Percentiles rank a stretch among this genome's conserved stretches.
Conservation (phyloP, 2,888 invertebrate species). For the Pristionchus japonicus region DNA sequence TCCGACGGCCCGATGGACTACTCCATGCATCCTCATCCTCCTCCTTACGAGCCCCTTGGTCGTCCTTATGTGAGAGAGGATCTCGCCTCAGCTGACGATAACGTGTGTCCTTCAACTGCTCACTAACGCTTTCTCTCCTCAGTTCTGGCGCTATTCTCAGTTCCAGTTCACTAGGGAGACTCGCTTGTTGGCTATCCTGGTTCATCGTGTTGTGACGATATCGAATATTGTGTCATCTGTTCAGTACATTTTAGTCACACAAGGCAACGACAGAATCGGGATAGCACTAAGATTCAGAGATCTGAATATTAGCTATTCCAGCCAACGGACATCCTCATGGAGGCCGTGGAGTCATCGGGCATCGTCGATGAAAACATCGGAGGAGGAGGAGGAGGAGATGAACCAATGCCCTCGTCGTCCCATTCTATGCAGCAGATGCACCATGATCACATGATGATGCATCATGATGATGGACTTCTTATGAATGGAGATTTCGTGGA, state of each 20-base stretch:
- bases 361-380: conserved; percentile 15
- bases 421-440: background rate
- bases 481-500: background rate
- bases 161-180: background rate
- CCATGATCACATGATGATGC: background rate
- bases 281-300: background rate
- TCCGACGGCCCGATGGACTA: background rate
- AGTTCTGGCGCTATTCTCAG: background rate
- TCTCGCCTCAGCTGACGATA: background rate
- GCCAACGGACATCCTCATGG: conserved; percentile 42
- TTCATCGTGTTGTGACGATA: background rate
- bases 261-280: background rate
- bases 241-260: too few species aligned
- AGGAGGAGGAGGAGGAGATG: background rate
- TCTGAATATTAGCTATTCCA: background rate
- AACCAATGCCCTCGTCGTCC: background rate
- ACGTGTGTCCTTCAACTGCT: background rate
- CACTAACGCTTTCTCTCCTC: conserved; percentile 19
- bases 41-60: background rate
- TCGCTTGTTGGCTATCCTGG: background rate
- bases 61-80: conserved; percentile 27
- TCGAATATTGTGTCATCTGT: too few species aligned
- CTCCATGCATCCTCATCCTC: background rate
- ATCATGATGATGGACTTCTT: background rate
- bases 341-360: conserved; percentile 41